Base-by-base conservation (phyloP, 2,888 invertebrate genomes). In the Lasioglossum calceatum region DNA sequence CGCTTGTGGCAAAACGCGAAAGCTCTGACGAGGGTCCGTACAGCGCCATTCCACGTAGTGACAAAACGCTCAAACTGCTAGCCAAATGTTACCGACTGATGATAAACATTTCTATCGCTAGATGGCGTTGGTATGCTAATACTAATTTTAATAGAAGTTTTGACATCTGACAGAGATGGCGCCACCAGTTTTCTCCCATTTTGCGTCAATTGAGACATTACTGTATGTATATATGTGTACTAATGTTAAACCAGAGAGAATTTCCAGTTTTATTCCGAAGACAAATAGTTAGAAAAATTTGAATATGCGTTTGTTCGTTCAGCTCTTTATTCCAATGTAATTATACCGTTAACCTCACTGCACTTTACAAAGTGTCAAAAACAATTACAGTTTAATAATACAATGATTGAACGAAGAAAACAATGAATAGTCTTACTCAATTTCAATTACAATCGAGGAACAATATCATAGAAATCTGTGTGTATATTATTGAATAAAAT, bases 301-400 rank as follows among this genome's bases (percentile, higher is more conserved):
- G 1, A 70, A 19, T 36, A 19, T 36, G 5, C 32, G 61, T 82
- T 85, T 82, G 77, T 82, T 77, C 54, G 27, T 71, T 47, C 42
- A 76, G 8, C 42, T 76, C n/a, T 27, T 42, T 79, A 85, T 77
- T 77, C 58, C 80, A 85, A 74, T 76, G 64, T 47, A 85, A 39
- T 64, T 71, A 76, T 58, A 39, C 42, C 27, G 10, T 74, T 47
- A 79, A 44, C 61, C 36, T 74, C 32, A 44, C 39, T 67, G 14
- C 39, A 32, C 58, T 73, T 44, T 61, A 54, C 12, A 82, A 85
- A 77, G 39, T 47, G 74, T 82, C 58, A 80, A 82, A 87, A 85
- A 82, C 79, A 86, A 80, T 87, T 82, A 70, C 8, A 67, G 54
- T n/a, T 77, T 8, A 70, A 71, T 77, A 47, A 23, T 27, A 58